Evolutionary conservation across 2,888 invertebrate genomes (phyloP).

Genomic region (Hirtodrosophila duncani): DNA sequence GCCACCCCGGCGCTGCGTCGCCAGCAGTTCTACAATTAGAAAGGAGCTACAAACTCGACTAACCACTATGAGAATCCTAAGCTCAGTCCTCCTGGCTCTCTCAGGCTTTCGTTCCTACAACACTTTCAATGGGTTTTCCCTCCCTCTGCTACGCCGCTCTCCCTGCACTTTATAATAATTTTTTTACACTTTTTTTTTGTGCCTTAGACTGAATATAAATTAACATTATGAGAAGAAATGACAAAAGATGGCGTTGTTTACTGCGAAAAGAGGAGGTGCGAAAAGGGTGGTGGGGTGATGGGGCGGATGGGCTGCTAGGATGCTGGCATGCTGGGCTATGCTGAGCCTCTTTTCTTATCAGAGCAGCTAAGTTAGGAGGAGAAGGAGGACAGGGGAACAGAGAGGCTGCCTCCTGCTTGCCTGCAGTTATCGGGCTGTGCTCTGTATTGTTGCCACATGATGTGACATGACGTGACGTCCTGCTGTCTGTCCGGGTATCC

Average conservation of each 20-base stretch:
- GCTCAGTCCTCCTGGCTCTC: not conserved
- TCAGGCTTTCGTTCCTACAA: not conserved
- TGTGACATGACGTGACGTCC: conserved; percentile 42
- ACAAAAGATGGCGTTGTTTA: conserved; percentile 41
- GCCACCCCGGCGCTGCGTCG: conserved; percentile 61
- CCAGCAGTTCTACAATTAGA: conserved; percentile 41
- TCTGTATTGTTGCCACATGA: conserved; percentile 35
- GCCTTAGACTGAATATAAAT: conserved; percentile 72
- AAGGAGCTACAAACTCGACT: too few relatives aligned
- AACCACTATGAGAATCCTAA: conserved; percentile 22
- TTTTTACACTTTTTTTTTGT: conserved; percentile 59
- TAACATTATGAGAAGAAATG: conserved; percentile 69
- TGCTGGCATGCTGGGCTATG: too few relatives aligned
- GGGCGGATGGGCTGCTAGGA: conserved; percentile 27
- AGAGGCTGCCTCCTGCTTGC: too few relatives aligned
- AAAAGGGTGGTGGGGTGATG: conserved; percentile 40
- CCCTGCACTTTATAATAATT: conserved; percentile 7
- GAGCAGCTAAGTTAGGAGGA: too few relatives aligned
- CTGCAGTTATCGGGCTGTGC: conserved; percentile 42
- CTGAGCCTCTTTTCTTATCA: too few relatives aligned
- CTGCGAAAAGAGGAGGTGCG: too few relatives aligned
- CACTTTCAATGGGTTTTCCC: not conserved
- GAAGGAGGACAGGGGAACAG: too few relatives aligned
- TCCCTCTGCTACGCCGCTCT: not conserved
- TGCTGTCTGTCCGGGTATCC: conserved; percentile 5